Conservation (phyloP, 2,888 invertebrate species). For the Osmoderma eremita region DNA sequence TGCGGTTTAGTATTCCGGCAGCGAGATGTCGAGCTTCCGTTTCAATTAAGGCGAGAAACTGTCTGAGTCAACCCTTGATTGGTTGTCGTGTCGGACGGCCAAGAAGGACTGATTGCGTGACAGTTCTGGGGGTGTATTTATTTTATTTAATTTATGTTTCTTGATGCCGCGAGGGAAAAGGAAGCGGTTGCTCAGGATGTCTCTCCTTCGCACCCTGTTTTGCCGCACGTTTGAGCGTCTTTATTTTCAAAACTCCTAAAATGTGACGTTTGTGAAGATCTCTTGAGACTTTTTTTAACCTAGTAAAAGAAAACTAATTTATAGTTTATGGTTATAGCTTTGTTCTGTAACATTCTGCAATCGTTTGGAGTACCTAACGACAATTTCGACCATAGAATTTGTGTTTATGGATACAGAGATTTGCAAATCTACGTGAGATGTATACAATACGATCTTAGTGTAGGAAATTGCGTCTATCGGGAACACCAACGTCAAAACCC, state of each 20-base stretch:
- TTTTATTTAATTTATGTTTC: conserved; percentile 34
- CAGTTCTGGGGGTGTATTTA: conserved; percentile 31
- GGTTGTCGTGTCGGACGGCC: conserved; percentile 35
- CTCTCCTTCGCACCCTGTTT: conserved; percentile 6
- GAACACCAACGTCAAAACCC: conserved; percentile 1
- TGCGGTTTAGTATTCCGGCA: conserved; percentile 33
- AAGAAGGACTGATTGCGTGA: conserved; percentile 37
- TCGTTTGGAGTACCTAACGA: no score
- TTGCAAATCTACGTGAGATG: no score
- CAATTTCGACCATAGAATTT: no score
- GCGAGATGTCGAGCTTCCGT: conserved; percentile 34
- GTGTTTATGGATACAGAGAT: no score
- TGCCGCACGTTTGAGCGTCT: no score
- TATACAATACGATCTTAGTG: no score
- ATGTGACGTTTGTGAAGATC: no score
- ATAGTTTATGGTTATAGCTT: no score
- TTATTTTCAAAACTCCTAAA: conserved; percentile 15
- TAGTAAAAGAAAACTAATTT: no score
- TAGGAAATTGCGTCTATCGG: no score
- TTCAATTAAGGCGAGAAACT: conserved; percentile 39
- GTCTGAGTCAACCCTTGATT: conserved; percentile 37
- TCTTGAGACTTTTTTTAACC: no score
- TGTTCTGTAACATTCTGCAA: no score
- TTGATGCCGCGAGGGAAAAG: conserved; percentile 5
- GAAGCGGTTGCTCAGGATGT: conserved; percentile 4